A percentile compares a stretch with the other conserved stretches of the same genome.
Evolutionary conservation across 2,888 invertebrate species (phyloP).

Genomic region (Homarus gammarus): DNA sequence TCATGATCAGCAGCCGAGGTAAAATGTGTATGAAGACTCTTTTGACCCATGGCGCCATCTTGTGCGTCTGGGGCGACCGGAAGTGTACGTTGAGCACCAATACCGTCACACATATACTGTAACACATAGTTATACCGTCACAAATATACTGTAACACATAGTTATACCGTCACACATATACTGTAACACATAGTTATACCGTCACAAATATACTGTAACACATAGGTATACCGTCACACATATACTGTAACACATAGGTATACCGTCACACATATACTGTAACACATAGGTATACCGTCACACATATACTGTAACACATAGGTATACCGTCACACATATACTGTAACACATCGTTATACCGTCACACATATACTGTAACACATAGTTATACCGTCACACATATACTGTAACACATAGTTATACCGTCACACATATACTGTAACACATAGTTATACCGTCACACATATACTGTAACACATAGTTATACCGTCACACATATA

Average conservation of each 20-base stretch:
- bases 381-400: slow-evolving; percentile 97
- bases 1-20: slow-evolving; percentile 94
- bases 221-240: not conserved
- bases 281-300: not conserved
- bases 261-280: slow-evolving; percentile 97
- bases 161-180: slow-evolving; percentile 93
- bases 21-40: slow-evolving; percentile 95
- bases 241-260: slow-evolving; percentile 78
- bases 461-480: slow-evolving; percentile 90
- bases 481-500: slow-evolving; percentile 98
- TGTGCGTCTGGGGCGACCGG: slow-evolving; percentile 97
- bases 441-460: not conserved
- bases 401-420: slow-evolving; percentile 84
- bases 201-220: slow-evolving; percentile 93
- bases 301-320: too few relatives aligned
- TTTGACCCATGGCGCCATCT: slow-evolving; percentile 98
- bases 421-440: not conserved
- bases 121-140: not conserved
- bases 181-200: too few relatives aligned
- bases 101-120: slow-evolving; percentile 97
- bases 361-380: too few relatives aligned
- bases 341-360: slow-evolving; percentile 81
- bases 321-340: slow-evolving; percentile 93
- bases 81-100: slow-evolving; percentile 98
- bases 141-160: too few relatives aligned